Evolutionary conservation across 2,888 invertebrate species (phyloP).

Genomic region (Ormia ochracea): DNA sequence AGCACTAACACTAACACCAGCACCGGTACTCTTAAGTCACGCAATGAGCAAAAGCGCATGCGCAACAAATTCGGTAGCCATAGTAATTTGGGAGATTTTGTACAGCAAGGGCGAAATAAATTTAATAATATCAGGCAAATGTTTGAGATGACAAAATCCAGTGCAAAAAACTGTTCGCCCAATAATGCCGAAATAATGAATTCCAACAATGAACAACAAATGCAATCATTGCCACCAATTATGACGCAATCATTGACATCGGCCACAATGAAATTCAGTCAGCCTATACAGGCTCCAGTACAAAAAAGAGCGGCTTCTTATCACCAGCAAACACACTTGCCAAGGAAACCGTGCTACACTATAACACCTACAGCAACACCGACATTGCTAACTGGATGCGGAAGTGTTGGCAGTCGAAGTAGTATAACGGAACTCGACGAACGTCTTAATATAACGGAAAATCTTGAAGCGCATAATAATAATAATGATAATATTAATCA

Average conservation of each 20-base stretch:
- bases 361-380: constrained; percentile 20
- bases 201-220: constrained; percentile 36
- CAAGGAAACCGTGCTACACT: constrained; percentile 48
- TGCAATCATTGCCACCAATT: constrained; percentile 53
- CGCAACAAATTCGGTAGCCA: constrained; percentile 75
- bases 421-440: constrained; percentile 68
- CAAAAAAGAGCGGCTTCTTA: constrained; percentile 36
- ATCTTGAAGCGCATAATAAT: constrained; percentile 43
- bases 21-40: constrained; percentile 75
- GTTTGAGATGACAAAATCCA: constrained; percentile 72
- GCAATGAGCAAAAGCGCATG: constrained; percentile 75
- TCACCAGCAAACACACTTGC: constrained; percentile 48
- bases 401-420: constrained; percentile 62
- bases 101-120: constrained; percentile 72
- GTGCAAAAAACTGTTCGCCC: constrained; percentile 54
- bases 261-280: constrained; percentile 33
- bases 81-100: constrained; percentile 74
- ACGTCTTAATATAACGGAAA: constrained; percentile 68
- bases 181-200: neutral
- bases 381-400: constrained; percentile 63
- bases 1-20: constrained; percentile 59
- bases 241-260: constrained; percentile 56
- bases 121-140: constrained; percentile 76
- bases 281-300: constrained; percentile 45
- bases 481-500: constrained; percentile 49